phyloP scores from a whole-genome alignment of 2,888 invertebrate genomes.

The Macrophya annulata region DNA sequence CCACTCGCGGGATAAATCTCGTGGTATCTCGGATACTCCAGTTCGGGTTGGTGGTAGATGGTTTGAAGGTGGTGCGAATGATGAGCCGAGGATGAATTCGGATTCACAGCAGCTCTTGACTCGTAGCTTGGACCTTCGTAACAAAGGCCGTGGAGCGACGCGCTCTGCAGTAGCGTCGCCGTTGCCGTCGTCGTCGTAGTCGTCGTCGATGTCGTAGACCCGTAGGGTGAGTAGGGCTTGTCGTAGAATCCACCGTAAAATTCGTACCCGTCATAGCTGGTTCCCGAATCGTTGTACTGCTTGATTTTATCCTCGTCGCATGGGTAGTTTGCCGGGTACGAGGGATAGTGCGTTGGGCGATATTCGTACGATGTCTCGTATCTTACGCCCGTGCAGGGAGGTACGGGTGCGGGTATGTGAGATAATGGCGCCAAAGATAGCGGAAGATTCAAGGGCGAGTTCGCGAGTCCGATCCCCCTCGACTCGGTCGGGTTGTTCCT shows the following conservation, averaged over 20 bases:
- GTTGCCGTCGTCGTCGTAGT: constrained; percentile 55
- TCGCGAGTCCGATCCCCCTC: not conserved
- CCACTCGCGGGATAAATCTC: not conserved
- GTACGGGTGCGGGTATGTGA: constrained; percentile 60
- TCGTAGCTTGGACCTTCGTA: constrained; percentile 72
- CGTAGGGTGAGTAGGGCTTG: constrained; percentile 38
- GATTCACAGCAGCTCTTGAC: not conserved
- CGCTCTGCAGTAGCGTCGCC: constrained; percentile 60
- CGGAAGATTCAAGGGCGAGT: constrained; percentile 1
- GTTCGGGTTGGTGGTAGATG: not conserved
- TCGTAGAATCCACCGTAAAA: constrained; percentile 23
- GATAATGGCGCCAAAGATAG: not conserved
- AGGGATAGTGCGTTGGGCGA: constrained; percentile 77
- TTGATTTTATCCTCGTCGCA: constrained; percentile 74
- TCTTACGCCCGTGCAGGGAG: constrained; percentile 59
- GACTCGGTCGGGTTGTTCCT: constrained; percentile 71
- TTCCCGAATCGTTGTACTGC: constrained; percentile 71
- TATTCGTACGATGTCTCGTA: constrained; percentile 77
- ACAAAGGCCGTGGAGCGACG: constrained; percentile 21
- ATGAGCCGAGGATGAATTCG: constrained; percentile 11
- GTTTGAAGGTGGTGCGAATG: constrained; percentile 10
- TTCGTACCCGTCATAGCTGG: constrained; percentile 12
- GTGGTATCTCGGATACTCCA: constrained; percentile 59
- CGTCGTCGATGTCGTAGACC: constrained; percentile 54
- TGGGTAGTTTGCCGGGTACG: constrained; percentile 78